Conservation (phyloP, 2,888 invertebrate species). For the Empis livida region DNA sequence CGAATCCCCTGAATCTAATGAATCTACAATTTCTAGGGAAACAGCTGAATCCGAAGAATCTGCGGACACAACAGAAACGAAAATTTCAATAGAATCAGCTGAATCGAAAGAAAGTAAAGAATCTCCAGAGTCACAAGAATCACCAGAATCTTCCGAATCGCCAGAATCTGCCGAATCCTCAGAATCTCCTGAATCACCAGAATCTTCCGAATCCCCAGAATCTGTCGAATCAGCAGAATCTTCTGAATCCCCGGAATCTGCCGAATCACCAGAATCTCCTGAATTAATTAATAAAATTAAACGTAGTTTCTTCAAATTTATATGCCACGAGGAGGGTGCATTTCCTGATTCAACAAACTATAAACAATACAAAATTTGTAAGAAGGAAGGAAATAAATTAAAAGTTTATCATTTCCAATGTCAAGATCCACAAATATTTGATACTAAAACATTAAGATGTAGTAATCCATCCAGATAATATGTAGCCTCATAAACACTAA, state of each 20-base stretch:
- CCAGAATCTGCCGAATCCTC: too few relatives aligned
- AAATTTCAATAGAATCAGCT: slow-evolving; percentile 2
- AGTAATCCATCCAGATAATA: too few relatives aligned
- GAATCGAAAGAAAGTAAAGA: background rate
- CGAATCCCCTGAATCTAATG: background rate
- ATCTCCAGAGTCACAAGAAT: background rate
- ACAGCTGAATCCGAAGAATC: background rate
- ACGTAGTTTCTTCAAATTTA: slow-evolving; percentile 6
- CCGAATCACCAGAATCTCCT: background rate
- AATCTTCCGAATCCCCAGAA: background rate
- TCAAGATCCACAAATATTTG: slow-evolving; percentile 8
- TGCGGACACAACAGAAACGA: background rate
- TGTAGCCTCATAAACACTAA: too few relatives aligned
- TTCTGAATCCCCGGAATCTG: background rate
- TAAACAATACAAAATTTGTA: slow-evolving; percentile 15
- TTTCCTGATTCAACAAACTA: slow-evolving; percentile 13
- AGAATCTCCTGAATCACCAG: background rate
- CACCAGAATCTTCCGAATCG: background rate
- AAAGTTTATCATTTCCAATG: slow-evolving; percentile 11
- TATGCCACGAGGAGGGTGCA: slow-evolving; percentile 11
- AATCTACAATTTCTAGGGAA: background rate
- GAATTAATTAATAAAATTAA: background rate
- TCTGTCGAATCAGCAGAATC: background rate
- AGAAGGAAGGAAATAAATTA: slow-evolving; percentile 4
- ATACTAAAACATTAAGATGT: slow-evolving; percentile 5